Percentiles rank a stretch among this genome's conserved stretches.
These are phyloP conservation scores for Oikopleura dioica DNA, from an alignment of 23 tunicate genomes.

Conservation along the genomic window DNA sequence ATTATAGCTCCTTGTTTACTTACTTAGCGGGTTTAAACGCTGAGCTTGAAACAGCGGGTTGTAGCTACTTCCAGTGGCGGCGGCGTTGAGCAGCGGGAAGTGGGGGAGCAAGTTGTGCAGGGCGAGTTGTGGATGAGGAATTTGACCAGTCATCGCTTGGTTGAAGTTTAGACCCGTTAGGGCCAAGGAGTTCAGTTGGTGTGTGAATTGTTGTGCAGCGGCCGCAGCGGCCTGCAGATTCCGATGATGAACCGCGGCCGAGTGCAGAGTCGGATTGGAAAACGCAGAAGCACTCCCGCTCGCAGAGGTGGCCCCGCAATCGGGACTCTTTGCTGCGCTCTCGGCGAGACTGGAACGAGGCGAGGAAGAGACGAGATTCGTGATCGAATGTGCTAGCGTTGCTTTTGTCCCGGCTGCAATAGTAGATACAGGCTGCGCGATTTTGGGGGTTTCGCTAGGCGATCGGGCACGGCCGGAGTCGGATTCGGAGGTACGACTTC, in stretches of 20 bases:
- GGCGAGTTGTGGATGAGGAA: background rate
- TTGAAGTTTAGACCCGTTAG: too few relatives aligned
- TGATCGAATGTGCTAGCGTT: background rate
- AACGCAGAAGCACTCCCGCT: background rate
- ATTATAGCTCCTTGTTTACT: background rate
- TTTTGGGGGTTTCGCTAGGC: background rate
- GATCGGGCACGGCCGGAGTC: background rate
- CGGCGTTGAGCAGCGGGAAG: too few relatives aligned
- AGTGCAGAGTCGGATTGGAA: constrained; percentile 5
- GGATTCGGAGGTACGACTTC: background rate
- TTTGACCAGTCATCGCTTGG: background rate
- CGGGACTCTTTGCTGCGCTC: background rate
- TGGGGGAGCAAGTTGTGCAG: background rate
- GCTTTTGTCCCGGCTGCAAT: too few relatives aligned
- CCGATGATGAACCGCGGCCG: constrained; percentile 11
- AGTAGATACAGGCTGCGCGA: too few relatives aligned
- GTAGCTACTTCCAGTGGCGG: too few relatives aligned
- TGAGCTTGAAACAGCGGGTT: background rate
- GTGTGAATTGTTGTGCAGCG: background rate
- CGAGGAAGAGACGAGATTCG: background rate
- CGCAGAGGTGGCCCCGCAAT: background rate
- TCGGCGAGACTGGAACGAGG: too few relatives aligned
- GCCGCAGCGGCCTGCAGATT: constrained; percentile 13
- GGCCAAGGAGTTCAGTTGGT: background rate
- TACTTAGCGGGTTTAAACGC: background rate